Conservation (phyloP, 2,113 vertebrate species). For the Oryzias curvinotus region DNA sequence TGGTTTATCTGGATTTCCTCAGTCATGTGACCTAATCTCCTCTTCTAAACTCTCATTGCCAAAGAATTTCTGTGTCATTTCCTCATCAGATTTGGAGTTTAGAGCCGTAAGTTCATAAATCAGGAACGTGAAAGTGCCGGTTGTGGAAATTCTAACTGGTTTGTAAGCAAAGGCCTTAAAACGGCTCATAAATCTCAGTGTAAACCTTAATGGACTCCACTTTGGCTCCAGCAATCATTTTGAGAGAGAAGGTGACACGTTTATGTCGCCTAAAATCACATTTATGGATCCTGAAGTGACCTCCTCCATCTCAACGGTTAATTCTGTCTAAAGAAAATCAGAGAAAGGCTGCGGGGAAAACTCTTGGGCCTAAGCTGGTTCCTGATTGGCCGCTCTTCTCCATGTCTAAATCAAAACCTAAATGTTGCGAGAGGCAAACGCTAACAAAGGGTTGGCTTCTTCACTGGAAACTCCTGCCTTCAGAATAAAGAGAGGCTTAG, state of each 20-base stretch:
- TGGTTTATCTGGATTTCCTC: too few species aligned
- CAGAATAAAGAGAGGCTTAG: too few species aligned
- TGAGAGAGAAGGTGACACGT: background rate
- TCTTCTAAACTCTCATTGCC: too few species aligned
- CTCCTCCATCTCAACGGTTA: background rate
- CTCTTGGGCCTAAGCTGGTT: too few species aligned
- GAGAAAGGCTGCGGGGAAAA: background rate
- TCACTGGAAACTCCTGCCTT: too few species aligned
- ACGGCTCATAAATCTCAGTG: conserved; percentile 10
- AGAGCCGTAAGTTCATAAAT: conserved; percentile 18
- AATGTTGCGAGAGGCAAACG: too few species aligned
- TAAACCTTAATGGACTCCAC: conserved; percentile 12
- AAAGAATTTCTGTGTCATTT: too few species aligned
- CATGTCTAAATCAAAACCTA: too few species aligned
- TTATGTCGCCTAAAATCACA: conserved; percentile 7
- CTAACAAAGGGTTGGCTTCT: too few species aligned
- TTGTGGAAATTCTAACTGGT: conserved; percentile 11
- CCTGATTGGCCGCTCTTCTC: too few species aligned
- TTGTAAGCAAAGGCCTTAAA: conserved; percentile 29
- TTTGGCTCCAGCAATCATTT: conserved; percentile 15
- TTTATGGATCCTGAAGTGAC: conserved; percentile 14
- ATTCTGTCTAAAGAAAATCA: background rate
- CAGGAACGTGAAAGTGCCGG: conserved; percentile 2
- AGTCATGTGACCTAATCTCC: too few species aligned
- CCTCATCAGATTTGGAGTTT: too few species aligned